These are phyloP conservation scores for Chionoecetes opilio DNA, from an alignment of 1,140 invertebrate genomes.

Conservation along the genomic window DNA sequence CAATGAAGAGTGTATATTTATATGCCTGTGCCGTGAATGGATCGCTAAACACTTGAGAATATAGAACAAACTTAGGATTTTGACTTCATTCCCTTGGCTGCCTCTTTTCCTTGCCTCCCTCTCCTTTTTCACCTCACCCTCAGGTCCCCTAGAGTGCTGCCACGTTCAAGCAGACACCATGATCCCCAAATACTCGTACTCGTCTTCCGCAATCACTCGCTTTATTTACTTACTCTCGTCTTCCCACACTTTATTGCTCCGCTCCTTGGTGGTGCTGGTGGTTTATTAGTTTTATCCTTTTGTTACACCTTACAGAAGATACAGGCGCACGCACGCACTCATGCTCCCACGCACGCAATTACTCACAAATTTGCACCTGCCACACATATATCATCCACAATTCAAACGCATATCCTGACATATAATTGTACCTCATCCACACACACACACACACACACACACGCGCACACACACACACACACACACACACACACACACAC, in stretches of 20 bases:
- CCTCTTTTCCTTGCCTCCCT: too few species aligned
- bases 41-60: not conserved
- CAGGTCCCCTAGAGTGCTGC: not conserved
- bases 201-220: not conserved
- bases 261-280: not conserved
- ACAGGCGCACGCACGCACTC: not conserved
- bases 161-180: not conserved
- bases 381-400: not conserved
- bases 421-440: not conserved
- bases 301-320: not conserved
- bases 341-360: not conserved
- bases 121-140: too few species aligned
- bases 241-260: not conserved
- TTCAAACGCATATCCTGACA: not conserved
- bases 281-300: not conserved
- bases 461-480: too few species aligned
- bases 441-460: not conserved
- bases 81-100: not conserved
- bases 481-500: too few species aligned
- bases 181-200: too few species aligned
- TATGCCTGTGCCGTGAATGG: not conserved
- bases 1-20: not conserved
- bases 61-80: not conserved
- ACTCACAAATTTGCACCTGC: not conserved
- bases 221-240: not conserved